Base-by-base conservation (phyloP, 1,140 invertebrate genomes). In the Drosophila tsacasi region DNA sequence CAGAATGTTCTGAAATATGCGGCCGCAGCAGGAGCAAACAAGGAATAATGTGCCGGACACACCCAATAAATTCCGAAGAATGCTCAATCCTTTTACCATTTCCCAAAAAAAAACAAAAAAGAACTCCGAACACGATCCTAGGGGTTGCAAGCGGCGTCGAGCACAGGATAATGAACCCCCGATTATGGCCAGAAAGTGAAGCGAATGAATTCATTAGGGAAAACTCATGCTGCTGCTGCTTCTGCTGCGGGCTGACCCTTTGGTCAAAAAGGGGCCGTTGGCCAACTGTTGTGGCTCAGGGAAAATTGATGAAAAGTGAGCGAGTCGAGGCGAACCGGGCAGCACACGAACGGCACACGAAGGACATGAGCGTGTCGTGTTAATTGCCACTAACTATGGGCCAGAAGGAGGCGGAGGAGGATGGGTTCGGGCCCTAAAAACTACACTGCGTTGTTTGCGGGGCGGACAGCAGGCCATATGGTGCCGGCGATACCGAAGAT, bases 191-290 rank as follows among this genome's bases (percentile, higher is more conserved):
- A 66, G 83, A 90, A 84, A 89, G 75, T 89, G 85, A 90, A 90
- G 75, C 81, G 81, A 90, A 90, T 90, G 85, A 90, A 90, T 90
- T 90, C 85, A 90, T 90, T 90, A 90, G 85, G 85, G 85, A 90
- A 89, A 90, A 85, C 81, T 73, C 64, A 71, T 46, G 27, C 35
- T n/a, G 27, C 30, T 23, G 37, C 62, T 39, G 55, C 30, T 40
- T 19, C 47, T 27, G 21, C 49, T 52, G 49, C 49, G 25, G 49
- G 49, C 67, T 71, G 69, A 50, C 61, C 63, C 63, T 35, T 68
- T 52, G 67, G 64, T 44, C 67, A 73, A 15, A 74, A 62, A 46
- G 79, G 79, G 83, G 58, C 83, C 79, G 66, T 87, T 79, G 83
- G 65, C 83, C 83, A 86, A 87, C 83, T 86, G 83, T 86, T 86